Conservation (phyloP, 2,113 vertebrate species). For the Salminus brasiliensis region DNA sequence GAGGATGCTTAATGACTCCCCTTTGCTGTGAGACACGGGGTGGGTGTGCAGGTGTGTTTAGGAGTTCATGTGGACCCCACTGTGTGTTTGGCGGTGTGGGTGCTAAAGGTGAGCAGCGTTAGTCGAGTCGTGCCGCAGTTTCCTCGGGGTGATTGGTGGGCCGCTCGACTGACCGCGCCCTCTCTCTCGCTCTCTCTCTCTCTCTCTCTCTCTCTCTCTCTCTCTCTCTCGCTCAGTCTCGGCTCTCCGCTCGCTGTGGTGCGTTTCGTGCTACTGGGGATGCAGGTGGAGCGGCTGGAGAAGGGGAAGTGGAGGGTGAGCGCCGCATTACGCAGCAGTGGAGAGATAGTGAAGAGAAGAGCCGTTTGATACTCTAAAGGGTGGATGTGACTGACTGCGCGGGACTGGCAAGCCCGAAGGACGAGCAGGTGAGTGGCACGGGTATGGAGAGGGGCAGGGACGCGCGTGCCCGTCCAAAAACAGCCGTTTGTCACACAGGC, state of each 20-base stretch:
- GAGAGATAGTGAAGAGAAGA: conserved; percentile 21
- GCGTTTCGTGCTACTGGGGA: conserved; percentile 35
- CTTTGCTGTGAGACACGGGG: background rate
- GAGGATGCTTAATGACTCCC: background rate
- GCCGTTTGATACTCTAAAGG: background rate
- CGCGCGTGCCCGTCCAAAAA: background rate
- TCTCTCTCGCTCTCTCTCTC: conserved; percentile 21
- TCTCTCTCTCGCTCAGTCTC: background rate
- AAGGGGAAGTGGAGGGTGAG: conserved; percentile 33
- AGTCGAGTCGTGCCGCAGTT: conserved; percentile 50
- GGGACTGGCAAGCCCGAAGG: background rate
- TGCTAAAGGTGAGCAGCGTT: background rate
- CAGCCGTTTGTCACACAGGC: background rate
- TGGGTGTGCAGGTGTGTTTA: background rate
- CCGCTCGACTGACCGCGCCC: conserved; percentile 51
- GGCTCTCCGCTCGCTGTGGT: background rate
- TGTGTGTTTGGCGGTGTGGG: background rate
- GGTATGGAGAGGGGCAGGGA: background rate
- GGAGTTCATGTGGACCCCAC: background rate
- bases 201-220: no score
- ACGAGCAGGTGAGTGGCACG: conserved; percentile 27
- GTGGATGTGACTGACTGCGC: background rate
- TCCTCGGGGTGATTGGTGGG: conserved; percentile 50
- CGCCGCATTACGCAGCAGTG: conserved; percentile 49
- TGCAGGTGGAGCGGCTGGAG: conserved; percentile 56